Evolutionary conservation across 2,113 vertebrate species (phyloP), one percentile per base, ranked within the genome.

Genomic region (Daubentonia madagascariensis): DNA sequence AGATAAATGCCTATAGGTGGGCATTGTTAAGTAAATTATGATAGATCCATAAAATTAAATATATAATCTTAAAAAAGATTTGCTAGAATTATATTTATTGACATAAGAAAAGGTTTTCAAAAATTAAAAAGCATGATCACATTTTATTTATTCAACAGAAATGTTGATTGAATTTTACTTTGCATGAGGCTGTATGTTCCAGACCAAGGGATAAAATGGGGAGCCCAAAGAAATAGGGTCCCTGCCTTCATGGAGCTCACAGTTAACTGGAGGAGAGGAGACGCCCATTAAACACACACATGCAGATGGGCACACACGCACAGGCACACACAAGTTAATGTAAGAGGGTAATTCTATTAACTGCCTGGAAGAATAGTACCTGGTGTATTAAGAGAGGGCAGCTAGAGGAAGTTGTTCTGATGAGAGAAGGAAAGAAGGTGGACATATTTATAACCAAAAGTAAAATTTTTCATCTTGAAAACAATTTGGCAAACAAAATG

Each of bases 221-320:
- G 22, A 94, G 32, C 1, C 43, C 2, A 35, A 11, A 86, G 59
- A 68, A 4, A 7, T 13, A 85, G 12, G 3, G 1, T 70, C 86
- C 2, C 32, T 54, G 10, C 17, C 12, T 75, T 43, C 9, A 22
- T 43, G 4, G 32, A 85, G 3, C 0, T 4, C 40, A 67, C 0
- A 59, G 9, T 65, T 81, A 75, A n/a, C 23, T 45, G 40, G 2
- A 78, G 6, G 63, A 86, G 12, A 78, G 4, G 63, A 86, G 1
- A 37, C 16, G 28, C 45, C 2, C 8, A 11, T 52, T 59, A 70
- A 54, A 13, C 54, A 43, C 48, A 20, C 17, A 6, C 12, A 80
- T 14, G 4, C 45, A 32, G 4, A 52, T 10, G 61, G 10, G 59
- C 14, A 52, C 28, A 20, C 23, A 45, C 16, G 43, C 37, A 72